A percentile compares a stretch with the other conserved stretches of the same genome.
These are phyloP conservation scores for Limenitis camilla DNA, from an alignment of 2,888 invertebrate genomes.

Conservation along the genomic window DNA sequence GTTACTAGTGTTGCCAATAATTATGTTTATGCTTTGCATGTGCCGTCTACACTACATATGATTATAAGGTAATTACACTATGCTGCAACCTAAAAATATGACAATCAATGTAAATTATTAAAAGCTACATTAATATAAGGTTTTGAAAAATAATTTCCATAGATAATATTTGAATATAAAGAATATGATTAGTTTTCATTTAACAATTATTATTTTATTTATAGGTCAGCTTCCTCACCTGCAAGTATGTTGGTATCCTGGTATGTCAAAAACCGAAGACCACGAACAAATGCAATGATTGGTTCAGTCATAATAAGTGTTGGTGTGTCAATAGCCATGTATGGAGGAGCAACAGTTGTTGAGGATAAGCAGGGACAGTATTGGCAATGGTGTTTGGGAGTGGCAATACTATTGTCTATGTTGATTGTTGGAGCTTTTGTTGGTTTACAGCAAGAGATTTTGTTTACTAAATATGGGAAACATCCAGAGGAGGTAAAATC, in stretches of 20 bases:
- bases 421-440: constrained; percentile 59
- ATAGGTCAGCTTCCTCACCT: constrained; percentile 63
- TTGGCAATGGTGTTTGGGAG: constrained; percentile 58
- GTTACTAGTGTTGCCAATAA: constrained; percentile 65
- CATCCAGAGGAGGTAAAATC: constrained; percentile 56
- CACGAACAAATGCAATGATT: constrained; percentile 46
- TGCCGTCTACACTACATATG: constrained; percentile 67
- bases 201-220: constrained; percentile 20
- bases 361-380: constrained; percentile 49
- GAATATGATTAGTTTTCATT: not conserved
- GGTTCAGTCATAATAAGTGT: constrained; percentile 57
- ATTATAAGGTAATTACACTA: constrained; percentile 54
- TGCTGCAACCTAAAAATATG: not conserved
- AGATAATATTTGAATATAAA: too few species aligned
- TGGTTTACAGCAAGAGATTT: constrained; percentile 59
- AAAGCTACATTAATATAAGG: too few species aligned
- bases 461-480: constrained; percentile 62
- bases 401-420: constrained; percentile 47
- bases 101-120: not conserved
- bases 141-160: too few species aligned
- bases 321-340: constrained; percentile 58
- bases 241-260: constrained; percentile 65
- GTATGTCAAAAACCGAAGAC: constrained; percentile 46
- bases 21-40: constrained; percentile 67
- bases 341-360: constrained; percentile 51